Percentiles rank a stretch among this genome's conserved stretches.
Conservation (phyloP, 2,113 vertebrate species). For the Barbus barbus region DNA sequence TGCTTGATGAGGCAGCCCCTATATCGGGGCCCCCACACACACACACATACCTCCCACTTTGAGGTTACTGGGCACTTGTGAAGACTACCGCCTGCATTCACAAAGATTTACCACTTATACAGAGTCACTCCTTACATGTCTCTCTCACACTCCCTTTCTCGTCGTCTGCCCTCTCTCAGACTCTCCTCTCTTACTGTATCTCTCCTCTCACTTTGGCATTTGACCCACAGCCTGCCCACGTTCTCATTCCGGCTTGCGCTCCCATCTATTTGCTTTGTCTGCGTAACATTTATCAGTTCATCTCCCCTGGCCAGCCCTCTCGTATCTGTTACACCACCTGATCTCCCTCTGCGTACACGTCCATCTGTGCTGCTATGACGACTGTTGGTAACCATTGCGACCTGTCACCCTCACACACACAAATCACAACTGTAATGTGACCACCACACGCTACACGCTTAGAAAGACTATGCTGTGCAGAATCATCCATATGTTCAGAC, state of each 20-base stretch:
- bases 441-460: conserved; percentile 10
- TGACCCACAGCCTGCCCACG: neutral
- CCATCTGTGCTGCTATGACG: conserved; percentile 61
- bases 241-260: conserved; percentile 52
- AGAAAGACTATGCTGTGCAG: too few relatives aligned
- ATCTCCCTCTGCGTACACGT: conserved; percentile 69
- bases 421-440: conserved; percentile 38
- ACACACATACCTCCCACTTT: conserved; percentile 39
- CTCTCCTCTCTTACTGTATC: conserved; percentile 14
- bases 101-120: conserved; percentile 34
- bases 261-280: neutral
- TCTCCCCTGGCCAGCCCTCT: conserved; percentile 11
- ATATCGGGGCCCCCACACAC: conserved; percentile 22
- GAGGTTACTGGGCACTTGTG: conserved; percentile 24
- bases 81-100: neutral
- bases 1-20: conserved; percentile 59
- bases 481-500: neutral
- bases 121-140: conserved; percentile 52
- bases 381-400: conserved; percentile 56
- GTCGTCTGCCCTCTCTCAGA: conserved; percentile 26
- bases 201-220: conserved; percentile 6
- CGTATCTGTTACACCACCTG: conserved; percentile 71
- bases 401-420: conserved; percentile 16
- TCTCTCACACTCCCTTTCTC: neutral
- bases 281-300: conserved; percentile 49